A percentile compares a stretch with the other conserved stretches of the same genome.
Conservation (phyloP, 2,113 vertebrate species). For the Prolemur simus region DNA sequence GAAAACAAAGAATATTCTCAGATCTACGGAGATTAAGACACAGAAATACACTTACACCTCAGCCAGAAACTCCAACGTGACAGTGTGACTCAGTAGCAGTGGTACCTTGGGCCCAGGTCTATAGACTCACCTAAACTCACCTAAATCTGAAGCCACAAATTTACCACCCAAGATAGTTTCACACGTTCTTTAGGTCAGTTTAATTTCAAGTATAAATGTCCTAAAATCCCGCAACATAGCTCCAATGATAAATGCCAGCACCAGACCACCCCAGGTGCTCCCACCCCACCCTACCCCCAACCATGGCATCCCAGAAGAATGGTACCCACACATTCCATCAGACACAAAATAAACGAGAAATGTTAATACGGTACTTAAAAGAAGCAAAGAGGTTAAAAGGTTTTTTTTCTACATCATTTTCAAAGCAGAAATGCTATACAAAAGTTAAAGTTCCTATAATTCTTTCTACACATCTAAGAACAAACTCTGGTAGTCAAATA, state of each 20-base stretch:
- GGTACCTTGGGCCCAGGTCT: conserved; percentile 15
- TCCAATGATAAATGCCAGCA: not conserved
- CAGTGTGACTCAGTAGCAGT: conserved; percentile 12
- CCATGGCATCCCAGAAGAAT: not conserved
- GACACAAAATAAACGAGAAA: conserved; percentile 51
- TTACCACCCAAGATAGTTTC: conserved; percentile 51
- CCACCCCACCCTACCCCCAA: not conserved
- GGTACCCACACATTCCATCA: not conserved
- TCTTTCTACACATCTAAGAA: conserved; percentile 7
- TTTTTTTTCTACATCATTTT: conserved; percentile 37
- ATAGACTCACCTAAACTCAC: conserved; percentile 79
- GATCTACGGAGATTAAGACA: conserved; percentile 44
- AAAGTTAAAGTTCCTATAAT: conserved; percentile 27
- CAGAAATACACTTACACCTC: conserved; percentile 73
- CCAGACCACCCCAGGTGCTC: not conserved
- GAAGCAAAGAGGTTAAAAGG: not conserved
- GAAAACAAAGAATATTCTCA: conserved; percentile 63
- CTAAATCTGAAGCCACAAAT: conserved; percentile 76
- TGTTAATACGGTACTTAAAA: conserved; percentile 12
- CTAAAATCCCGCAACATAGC: not conserved
- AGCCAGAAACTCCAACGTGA: conserved; percentile 26
- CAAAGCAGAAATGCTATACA: not conserved
- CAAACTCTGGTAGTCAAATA: conserved; percentile 26
- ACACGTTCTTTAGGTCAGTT: conserved; percentile 36
- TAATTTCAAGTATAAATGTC: conserved; percentile 41